phyloP scores from a whole-genome alignment of 2,797 vertebrate species.

The Podargus strigoides region DNA sequence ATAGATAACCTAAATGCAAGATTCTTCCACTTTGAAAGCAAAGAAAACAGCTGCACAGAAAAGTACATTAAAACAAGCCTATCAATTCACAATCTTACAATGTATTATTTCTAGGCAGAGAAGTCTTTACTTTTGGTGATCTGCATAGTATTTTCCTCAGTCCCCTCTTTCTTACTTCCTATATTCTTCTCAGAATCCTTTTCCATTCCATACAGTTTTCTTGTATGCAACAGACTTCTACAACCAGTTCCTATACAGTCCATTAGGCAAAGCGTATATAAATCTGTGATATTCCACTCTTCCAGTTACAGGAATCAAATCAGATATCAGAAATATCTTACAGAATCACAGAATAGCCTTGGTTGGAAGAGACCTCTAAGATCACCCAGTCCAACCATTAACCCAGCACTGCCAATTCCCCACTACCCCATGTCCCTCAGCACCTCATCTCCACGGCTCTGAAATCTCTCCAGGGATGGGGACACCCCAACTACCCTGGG shows the following conservation, averaged over 20 bases:
- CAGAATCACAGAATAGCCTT: no score
- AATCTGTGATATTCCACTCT: neutral
- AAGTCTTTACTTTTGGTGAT: neutral
- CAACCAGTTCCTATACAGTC: neutral
- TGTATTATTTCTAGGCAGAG: neutral
- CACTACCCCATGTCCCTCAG: no score
- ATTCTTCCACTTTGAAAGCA: neutral
- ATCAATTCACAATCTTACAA: neutral
- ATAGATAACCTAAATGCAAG: neutral
- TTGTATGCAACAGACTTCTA: neutral
- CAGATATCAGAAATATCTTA: neutral
- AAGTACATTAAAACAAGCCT: neutral
- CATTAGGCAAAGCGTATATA: neutral
- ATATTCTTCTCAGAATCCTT: neutral
- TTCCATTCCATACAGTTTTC: neutral
- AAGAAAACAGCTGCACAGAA: neutral
- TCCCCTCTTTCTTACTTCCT: neutral
- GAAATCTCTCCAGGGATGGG: no score
- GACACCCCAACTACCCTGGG: no score
- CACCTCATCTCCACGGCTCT: no score
- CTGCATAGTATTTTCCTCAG: neutral
- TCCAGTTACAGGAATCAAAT: neutral
- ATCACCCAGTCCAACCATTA: no score
- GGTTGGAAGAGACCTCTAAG: no score
- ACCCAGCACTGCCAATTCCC: no score